These are phyloP conservation scores for Alentia gelatinosa DNA, from an alignment of 2,888 invertebrate genomes.

Conservation along the genomic window DNA sequence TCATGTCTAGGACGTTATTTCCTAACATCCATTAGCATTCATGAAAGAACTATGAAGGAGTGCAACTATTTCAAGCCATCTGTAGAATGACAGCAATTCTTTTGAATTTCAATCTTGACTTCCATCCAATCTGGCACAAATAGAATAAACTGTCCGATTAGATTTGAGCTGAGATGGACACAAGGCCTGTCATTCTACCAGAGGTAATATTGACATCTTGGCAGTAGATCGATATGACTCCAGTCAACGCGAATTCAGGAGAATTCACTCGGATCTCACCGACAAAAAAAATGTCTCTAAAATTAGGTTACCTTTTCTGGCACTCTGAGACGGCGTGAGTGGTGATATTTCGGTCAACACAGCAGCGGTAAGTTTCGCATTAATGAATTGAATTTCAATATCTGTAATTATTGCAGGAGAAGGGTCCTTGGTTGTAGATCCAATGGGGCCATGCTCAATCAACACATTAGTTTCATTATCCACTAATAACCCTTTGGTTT, in stretches of 20 bases:
- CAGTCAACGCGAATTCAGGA: neutral
- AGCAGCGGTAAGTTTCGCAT: neutral
- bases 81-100: neutral
- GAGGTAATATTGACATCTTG: neutral
- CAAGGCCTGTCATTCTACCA: neutral
- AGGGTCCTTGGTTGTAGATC: neutral
- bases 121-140: neutral
- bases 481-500: neutral
- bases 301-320: neutral
- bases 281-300: neutral
- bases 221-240: neutral
- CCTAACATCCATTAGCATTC: too few species aligned
- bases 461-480: neutral
- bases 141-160: neutral
- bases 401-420: neutral
- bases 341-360: neutral
- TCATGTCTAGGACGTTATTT: too few species aligned
- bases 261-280: neutral
- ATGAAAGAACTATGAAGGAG: too few species aligned
- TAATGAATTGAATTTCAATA: constrained; percentile 32
- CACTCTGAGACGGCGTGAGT: neutral
- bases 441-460: neutral
- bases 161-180: neutral
- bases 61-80: too few species aligned
- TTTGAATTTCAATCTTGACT: neutral